phyloP scores from a whole-genome alignment of 1,140 invertebrate species.

The Bradynema listronoti region DNA sequence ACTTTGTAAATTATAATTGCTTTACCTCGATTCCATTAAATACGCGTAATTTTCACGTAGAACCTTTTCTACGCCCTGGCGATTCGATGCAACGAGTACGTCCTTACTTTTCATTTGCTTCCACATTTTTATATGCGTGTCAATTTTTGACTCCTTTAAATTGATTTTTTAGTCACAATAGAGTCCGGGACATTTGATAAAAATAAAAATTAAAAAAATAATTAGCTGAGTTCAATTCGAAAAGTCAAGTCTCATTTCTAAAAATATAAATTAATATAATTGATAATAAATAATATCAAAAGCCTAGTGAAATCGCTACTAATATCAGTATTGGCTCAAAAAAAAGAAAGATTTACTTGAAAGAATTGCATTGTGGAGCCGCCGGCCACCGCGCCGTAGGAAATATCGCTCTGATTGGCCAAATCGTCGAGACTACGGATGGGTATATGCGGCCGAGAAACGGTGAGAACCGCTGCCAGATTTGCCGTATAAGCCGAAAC shows the following conservation, averaged over 20 bases:
- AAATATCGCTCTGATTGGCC: conserved; percentile 82
- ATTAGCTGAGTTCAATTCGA: too few species aligned
- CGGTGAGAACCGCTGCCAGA: conserved; percentile 90
- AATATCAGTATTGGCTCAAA: too few species aligned
- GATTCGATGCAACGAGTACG: conserved; percentile 79
- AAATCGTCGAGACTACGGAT: conserved; percentile 91
- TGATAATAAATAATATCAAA: too few species aligned
- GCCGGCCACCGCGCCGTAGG: conserved; percentile 82
- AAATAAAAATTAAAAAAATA: too few species aligned
- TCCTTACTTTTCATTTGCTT: conserved; percentile 79
- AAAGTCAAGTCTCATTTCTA: too few species aligned
- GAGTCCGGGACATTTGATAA: too few species aligned
- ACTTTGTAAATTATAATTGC: too few species aligned
- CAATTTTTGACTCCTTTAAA: conserved; percentile 76
- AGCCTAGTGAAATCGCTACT: too few species aligned
- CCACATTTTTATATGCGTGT: conserved; percentile 91
- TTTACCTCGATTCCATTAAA: conserved; percentile 78
- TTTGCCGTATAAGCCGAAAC: conserved; percentile 97
- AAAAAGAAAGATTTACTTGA: conserved; percentile 35
- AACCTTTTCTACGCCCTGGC: conserved; percentile 77
- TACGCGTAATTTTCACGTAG: conserved; percentile 87
- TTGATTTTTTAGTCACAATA: too few species aligned
- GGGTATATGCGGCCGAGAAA: conserved; percentile 79
- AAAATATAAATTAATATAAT: too few species aligned
- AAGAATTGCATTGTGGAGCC: conserved; percentile 64